Evolutionary conservation across 1,140 invertebrate genomes (phyloP), one percentile per base, ranked within the genome.

Genomic region (Ericerus pela): DNA sequence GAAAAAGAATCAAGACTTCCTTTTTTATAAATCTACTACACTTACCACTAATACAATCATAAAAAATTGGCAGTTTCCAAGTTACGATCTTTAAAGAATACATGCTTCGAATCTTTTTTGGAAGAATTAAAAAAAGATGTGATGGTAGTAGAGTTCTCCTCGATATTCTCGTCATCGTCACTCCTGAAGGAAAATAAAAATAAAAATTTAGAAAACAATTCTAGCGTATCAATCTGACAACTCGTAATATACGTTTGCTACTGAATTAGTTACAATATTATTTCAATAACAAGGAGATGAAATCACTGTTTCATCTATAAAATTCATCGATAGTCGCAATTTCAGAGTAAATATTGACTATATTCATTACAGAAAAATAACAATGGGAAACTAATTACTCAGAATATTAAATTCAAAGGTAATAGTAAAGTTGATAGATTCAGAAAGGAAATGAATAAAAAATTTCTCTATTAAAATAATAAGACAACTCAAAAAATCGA

Each of bases 81-180:
- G 14, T 47, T 2, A 47, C 41, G 41, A 47, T 47, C 41, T 2
- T 18, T 10, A 24, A 47, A 47, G 18, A 47, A 47, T 2, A 4
- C 4, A 24, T 47, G 41, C 26, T 24, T 47, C 26, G 22, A 24
- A 22, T 24, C 16, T 47, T 47, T 47, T 24, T 47, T 47, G 2
- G 41, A 24, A 10, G 41, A 10, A 24, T 47, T 47, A 14, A 47
- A 47, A 47, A 47, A 47, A 10, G 41, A 47, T 24, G 41, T 47
- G 22, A 47, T 47, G 10, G 41, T 47, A 2, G 41, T 47, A 16
- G 22, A 24, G 3, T 18, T 22, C 26, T 47, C 26, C 22, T 47
- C 41, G 26, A 2, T 14, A 10, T 47, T 24, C 3, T 47, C 41
- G 3, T 47, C 41, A 24, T 47, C 41, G 18, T 47, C 41, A 16